Evolutionary conservation across 2,888 invertebrate species (phyloP).

Genomic region (Holacanthella duospinosa): DNA sequence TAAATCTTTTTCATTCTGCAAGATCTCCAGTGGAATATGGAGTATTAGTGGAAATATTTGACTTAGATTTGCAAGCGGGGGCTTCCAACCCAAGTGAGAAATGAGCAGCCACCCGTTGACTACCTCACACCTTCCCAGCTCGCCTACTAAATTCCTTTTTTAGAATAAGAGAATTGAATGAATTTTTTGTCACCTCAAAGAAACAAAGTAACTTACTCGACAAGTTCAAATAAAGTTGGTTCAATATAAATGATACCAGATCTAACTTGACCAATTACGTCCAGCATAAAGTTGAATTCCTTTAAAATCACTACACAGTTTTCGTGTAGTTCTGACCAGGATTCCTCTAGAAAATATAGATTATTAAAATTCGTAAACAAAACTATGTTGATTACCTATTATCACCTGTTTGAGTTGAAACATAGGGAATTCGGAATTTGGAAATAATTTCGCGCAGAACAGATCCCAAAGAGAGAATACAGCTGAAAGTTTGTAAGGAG

Average conservation of each 20-base stretch:
- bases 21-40: slow-evolving; percentile 33
- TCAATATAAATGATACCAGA: slow-evolving; percentile 18
- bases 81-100: slow-evolving; percentile 35
- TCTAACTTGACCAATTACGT: slow-evolving; percentile 25
- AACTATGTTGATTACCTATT: background rate
- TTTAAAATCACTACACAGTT: slow-evolving; percentile 24
- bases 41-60: slow-evolving; percentile 27
- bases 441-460: slow-evolving; percentile 23
- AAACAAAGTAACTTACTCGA: slow-evolving; percentile 21
- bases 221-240: slow-evolving; percentile 14
- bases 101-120: slow-evolving; percentile 34
- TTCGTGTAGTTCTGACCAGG: slow-evolving; percentile 25
- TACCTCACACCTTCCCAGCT: slow-evolving; percentile 33
- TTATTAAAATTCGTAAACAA: no score
- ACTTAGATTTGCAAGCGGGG: slow-evolving; percentile 19
- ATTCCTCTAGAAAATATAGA: slow-evolving; percentile 14
- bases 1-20: slow-evolving; percentile 34
- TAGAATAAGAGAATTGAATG: background rate
- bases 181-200: no score
- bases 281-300: slow-evolving; percentile 29
- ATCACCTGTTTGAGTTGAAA: slow-evolving; percentile 21
- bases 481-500: slow-evolving; percentile 25
- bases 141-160: slow-evolving; percentile 28
- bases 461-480: slow-evolving; percentile 21
- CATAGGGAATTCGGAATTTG: slow-evolving; percentile 22